These are phyloP conservation scores for Rallus limicola DNA, from an alignment of 2,113 vertebrate species.

Conservation along the genomic window DNA sequence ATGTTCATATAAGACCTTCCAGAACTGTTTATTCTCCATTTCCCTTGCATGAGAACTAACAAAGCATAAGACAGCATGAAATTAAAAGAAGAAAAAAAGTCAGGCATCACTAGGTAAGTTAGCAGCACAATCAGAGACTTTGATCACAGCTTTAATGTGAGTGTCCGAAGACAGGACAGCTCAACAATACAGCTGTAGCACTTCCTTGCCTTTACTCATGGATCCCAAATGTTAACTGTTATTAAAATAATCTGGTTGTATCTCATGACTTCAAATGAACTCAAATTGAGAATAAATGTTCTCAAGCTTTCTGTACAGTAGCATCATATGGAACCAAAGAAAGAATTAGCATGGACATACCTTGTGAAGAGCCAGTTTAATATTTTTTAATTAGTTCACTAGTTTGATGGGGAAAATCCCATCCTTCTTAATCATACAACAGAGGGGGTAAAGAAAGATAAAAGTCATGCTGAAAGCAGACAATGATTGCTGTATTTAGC, in stretches of 20 bases:
- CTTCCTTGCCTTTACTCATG: neutral
- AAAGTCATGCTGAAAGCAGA: neutral
- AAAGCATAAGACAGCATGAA: slow-evolving; percentile 5
- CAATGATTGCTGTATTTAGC: neutral
- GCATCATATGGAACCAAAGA: neutral
- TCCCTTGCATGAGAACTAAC: slow-evolving; percentile 89
- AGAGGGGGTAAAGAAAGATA: neutral
- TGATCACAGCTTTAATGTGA: neutral
- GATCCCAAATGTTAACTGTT: neutral
- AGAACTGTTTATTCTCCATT: slow-evolving; percentile 96
- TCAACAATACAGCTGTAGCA: neutral
- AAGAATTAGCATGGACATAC: neutral
- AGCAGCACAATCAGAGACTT: neutral
- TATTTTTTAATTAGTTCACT: neutral
- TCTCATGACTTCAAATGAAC: slow-evolving; percentile 8
- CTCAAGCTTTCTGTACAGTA: neutral
- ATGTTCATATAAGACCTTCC: slow-evolving; percentile 90
- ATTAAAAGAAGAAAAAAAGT: neutral
- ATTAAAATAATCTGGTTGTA: slow-evolving; percentile 23
- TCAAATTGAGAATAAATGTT: neutral
- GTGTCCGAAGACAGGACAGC: neutral
- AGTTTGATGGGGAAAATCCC: neutral
- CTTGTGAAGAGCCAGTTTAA: neutral
- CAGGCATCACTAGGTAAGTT: neutral
- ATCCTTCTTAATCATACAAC: neutral